Percentiles rank a stretch among this genome's conserved stretches.
Conservation (phyloP, 53 echinoderm and acorn worm species). For the Arbacia lixula region DNA sequence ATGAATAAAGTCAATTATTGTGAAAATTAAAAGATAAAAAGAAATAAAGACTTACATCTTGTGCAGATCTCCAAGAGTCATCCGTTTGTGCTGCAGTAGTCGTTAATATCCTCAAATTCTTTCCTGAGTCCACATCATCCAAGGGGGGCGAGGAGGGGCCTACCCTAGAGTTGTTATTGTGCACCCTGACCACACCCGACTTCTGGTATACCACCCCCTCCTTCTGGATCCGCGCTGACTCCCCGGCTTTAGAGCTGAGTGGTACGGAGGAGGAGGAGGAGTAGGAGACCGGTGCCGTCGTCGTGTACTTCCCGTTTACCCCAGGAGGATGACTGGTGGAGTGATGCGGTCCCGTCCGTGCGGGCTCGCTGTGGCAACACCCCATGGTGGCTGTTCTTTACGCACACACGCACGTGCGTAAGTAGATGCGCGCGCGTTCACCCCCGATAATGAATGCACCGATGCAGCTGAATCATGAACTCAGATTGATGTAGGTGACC, state of each 20-base stretch:
- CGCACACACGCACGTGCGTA: too few relatives aligned
- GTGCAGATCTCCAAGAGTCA: not conserved
- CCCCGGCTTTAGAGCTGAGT: too few relatives aligned
- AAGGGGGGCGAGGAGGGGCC: not conserved
- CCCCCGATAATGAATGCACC: too few relatives aligned
- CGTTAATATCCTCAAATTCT: too few relatives aligned
- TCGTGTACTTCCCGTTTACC: conserved; percentile 26
- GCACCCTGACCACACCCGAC: not conserved
- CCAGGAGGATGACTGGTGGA: not conserved
- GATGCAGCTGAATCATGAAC: too few relatives aligned
- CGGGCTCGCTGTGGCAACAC: not conserved
- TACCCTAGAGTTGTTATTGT: conserved; percentile 20
- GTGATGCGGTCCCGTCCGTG: conserved; percentile 15
- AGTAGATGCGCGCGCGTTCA: too few relatives aligned
- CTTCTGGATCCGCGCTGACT: not conserved
- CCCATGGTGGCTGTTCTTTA: conserved; percentile 27
- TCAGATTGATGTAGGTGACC: too few relatives aligned
- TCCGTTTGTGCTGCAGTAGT: too few relatives aligned
- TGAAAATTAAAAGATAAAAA: not conserved
- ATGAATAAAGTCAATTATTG: not conserved
- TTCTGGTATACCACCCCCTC: not conserved
- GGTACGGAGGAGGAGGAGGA: too few relatives aligned
- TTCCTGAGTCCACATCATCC: conserved; percentile 10
- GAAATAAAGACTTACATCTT: not conserved
- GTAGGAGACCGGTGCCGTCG: conserved; percentile 12